These are phyloP conservation scores for Bombus superbus DNA, from an alignment of 1,140 invertebrate genomes.

Conservation along the genomic window DNA sequence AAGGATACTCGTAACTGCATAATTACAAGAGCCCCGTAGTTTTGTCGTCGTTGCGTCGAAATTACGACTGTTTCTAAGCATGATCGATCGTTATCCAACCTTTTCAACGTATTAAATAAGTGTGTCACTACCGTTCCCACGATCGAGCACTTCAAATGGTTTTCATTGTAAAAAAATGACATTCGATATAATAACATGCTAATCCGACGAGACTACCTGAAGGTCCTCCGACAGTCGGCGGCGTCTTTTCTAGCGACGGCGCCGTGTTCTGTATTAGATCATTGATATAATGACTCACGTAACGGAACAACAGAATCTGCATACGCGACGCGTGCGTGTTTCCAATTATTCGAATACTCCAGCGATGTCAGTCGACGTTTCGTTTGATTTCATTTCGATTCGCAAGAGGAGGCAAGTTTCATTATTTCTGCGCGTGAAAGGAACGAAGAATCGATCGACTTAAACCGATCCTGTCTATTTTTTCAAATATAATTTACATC, in stretches of 20 bases:
- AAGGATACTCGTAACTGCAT: constrained; percentile 11
- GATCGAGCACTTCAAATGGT: constrained; percentile 18
- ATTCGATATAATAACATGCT: constrained; percentile 53
- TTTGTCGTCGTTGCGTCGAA: not conserved
- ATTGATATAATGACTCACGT: constrained; percentile 2
- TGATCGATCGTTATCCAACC: constrained; percentile 47
- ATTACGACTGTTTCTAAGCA: constrained; percentile 14
- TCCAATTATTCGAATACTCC: not conserved
- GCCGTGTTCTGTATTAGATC: constrained; percentile 35
- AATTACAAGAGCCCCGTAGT: not conserved
- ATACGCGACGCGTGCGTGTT: not conserved
- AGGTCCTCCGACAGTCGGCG: constrained; percentile 22
- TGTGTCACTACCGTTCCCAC: constrained; percentile 52
- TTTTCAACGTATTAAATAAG: constrained; percentile 49
- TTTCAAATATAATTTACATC: no score
- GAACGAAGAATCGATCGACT: no score
- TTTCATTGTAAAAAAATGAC: constrained; percentile 41
- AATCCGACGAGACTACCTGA: constrained; percentile 16
- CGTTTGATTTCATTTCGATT: not conserved
- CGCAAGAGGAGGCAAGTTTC: not conserved
- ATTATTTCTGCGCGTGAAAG: not conserved
- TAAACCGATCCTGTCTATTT: no score
- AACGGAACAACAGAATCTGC: constrained; percentile 14
- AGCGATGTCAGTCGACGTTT: no score
- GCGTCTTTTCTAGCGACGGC: constrained; percentile 7